Base-by-base conservation (phyloP, 1,140 invertebrate species). In the Globodera ellingtonae region DNA sequence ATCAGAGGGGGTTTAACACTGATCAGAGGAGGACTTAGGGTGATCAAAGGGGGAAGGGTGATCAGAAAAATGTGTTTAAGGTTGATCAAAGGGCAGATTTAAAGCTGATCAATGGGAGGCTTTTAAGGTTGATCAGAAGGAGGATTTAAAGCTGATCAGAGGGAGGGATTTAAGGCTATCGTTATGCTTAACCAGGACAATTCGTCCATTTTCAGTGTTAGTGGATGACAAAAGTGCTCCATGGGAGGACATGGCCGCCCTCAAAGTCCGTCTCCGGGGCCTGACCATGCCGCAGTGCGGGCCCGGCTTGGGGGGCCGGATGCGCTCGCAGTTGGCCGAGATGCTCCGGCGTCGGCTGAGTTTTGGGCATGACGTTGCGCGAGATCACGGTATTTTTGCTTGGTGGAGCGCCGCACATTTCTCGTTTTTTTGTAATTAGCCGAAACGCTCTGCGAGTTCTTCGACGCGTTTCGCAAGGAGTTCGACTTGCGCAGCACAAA, bases 361-460 rank as follows among this genome's bases (percentile, higher is more conserved):
- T 35, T 85, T 85, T 52, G 84, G 84, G 50, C 81, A 80, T 44
- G 73, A 85, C 48, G 47, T 86, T 52, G 84, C 85, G 4, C n/a
- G 62, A 24, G 35, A 78, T 47, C 86, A 85, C 75, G 78, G 84
- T 86, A 46, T 24, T 35, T 79, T 46, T 15, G 35, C 35, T 24
- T 35, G 35, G 35, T 35, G 35, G 35, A 2, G 24, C 24, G 24
- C 24, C 24, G 24, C 24, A 24, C 24, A 24, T 24, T 24, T 24
- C 24, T 24, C 24, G 24, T 24, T 35, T 35, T 35, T 35, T 35
- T 67, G 21, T 24, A 71, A 85, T 66, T 15, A 85, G 84, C 62
- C 66, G 18, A 67, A 21, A 74, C 85, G 7, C 66, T 85, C 56
- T 85, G 84, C 69, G 75, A 81, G 7, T 85, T 85, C 48, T 87